phyloP scores from a whole-genome alignment of 2,113 vertebrate genomes.

The Phalacrocorax carbo region DNA sequence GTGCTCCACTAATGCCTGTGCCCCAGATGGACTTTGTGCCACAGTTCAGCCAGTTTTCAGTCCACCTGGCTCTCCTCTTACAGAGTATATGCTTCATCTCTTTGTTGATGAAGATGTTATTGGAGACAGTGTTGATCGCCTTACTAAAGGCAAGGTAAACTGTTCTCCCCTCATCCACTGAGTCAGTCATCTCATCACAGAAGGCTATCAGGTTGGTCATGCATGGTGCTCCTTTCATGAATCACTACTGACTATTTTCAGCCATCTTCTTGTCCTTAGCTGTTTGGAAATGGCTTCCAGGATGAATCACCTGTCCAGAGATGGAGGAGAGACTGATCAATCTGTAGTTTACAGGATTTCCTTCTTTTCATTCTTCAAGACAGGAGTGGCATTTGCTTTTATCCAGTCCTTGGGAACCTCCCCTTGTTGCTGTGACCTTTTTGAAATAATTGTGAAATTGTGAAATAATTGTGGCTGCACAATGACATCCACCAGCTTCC shows the following conservation, averaged over 20 bases:
- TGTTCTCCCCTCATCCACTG: background rate
- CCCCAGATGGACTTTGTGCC: background rate
- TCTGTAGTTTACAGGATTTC: background rate
- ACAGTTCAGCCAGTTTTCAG: background rate
- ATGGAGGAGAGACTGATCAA: background rate
- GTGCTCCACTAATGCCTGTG: background rate
- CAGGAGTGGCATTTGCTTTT: background rate
- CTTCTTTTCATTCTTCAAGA: background rate
- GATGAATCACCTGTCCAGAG: background rate
- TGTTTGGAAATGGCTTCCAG: background rate
- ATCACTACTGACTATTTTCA: background rate
- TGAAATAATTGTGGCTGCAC: background rate
- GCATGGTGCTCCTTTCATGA: background rate
- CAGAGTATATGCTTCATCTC: background rate
- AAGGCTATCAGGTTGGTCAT: background rate
- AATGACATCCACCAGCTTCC: background rate
- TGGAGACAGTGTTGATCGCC: background rate
- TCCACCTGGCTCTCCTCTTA: background rate
- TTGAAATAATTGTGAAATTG: background rate
- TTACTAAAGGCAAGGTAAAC: background rate
- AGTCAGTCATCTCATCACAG: background rate
- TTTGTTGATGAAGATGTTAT: background rate
- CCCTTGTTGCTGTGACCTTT: background rate
- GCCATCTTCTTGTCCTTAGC: background rate
- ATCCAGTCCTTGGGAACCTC: background rate